phyloP scores from a whole-genome alignment of 2,797 vertebrate species.

The Caiman crocodilus region DNA sequence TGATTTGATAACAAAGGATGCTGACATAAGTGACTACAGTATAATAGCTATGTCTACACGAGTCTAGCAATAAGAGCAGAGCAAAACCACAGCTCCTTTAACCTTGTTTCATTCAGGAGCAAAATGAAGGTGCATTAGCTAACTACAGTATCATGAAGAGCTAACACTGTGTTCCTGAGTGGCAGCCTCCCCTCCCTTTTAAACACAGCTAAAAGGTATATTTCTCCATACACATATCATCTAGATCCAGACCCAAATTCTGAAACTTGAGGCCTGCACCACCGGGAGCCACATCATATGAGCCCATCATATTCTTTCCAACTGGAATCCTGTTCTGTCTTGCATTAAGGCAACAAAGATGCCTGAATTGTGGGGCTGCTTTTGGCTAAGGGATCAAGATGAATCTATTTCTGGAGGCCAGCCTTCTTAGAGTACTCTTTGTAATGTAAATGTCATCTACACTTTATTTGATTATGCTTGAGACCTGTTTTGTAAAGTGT shows the following conservation, averaged over 20 bases:
- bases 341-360: slow-evolving; percentile 95
- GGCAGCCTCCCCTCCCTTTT: too few relatives aligned
- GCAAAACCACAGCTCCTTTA: too few relatives aligned
- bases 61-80: too few relatives aligned
- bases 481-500: slow-evolving; percentile 82
- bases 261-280: not conserved
- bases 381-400: slow-evolving; percentile 87
- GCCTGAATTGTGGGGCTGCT: slow-evolving; percentile 96
- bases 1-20: too few relatives aligned
- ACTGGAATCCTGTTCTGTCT: slow-evolving; percentile 98
- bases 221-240: not conserved
- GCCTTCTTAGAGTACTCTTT: slow-evolving; percentile 75
- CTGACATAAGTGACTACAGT: too few relatives aligned
- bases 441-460: slow-evolving; percentile 86
- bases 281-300: too few relatives aligned
- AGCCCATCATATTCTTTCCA: slow-evolving; percentile 94
- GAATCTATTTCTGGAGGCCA: slow-evolving; percentile 55
- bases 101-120: too few relatives aligned
- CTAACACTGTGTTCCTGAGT: too few relatives aligned
- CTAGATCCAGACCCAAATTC: not conserved
- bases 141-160: too few relatives aligned
- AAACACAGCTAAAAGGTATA: too few relatives aligned
- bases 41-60: too few relatives aligned
- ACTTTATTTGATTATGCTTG: slow-evolving; percentile 77
- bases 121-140: too few relatives aligned